A percentile compares a stretch with the other conserved stretches of the same genome.
phyloP scores from a whole-genome alignment of 1,140 invertebrate species.

The Eriocheir sinensis region DNA sequence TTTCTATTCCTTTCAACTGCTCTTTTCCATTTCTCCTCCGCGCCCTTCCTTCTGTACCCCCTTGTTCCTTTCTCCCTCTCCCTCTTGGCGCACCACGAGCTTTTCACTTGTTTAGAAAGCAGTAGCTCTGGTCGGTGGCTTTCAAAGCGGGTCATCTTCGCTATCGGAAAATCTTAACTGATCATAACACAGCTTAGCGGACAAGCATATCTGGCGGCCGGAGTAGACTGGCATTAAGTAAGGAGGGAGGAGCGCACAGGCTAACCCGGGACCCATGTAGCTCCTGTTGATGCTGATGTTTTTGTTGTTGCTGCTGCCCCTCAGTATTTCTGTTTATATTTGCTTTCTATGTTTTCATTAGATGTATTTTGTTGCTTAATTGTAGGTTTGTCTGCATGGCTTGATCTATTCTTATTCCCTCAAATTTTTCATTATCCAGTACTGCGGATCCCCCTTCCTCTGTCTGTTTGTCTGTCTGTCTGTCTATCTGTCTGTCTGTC shows the following conservation, averaged over 20 bases:
- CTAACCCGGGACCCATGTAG: not conserved
- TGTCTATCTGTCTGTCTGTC: too few species aligned
- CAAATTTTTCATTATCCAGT: too few species aligned
- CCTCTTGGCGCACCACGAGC: too few species aligned
- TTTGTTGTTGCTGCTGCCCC: not conserved
- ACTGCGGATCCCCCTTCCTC: not conserved
- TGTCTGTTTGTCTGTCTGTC: too few species aligned
- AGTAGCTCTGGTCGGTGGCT: not conserved
- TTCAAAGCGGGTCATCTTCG: not conserved
- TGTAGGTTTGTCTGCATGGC: too few species aligned
- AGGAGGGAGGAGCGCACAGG: not conserved
- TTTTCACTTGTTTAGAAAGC: constrained; percentile 12
- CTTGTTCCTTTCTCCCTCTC: not conserved
- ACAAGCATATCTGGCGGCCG: not conserved
- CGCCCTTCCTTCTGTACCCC: too few species aligned
- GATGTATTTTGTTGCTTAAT: not conserved
- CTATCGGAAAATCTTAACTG: constrained; percentile 6
- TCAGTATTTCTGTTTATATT: too few species aligned
- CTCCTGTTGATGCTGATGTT: not conserved
- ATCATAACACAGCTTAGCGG: not conserved
- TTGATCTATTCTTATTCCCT: too few species aligned
- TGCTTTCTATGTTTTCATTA: not conserved
- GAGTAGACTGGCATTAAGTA: constrained; percentile 2
- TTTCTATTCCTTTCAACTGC: too few species aligned
- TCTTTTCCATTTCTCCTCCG: too few species aligned